phyloP scores from a whole-genome alignment of 2,113 vertebrate genomes.

The Mobula hypostoma region DNA sequence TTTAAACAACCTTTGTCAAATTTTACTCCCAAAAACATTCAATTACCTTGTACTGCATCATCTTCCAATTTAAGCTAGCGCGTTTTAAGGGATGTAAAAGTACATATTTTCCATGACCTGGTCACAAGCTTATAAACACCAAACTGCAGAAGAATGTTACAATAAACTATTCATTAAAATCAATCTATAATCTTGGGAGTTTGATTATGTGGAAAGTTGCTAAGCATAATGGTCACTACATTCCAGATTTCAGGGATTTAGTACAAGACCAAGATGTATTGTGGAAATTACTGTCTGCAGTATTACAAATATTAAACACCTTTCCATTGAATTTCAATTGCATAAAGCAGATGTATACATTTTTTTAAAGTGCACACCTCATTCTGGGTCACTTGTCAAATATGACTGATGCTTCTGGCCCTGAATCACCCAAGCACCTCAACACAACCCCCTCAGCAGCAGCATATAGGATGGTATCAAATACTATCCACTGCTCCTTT shows the following conservation, averaged over 20 bases:
- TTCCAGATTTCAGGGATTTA: not conserved
- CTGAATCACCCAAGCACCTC: no score
- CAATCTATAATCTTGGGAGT: not conserved
- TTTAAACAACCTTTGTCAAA: not conserved
- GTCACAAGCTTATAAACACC: not conserved
- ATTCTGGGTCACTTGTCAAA: no score
- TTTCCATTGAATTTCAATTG: no score
- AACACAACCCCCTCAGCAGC: no score
- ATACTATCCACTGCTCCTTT: no score
- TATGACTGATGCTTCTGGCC: no score
- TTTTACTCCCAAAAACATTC: not conserved
- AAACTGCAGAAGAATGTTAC: not conserved
- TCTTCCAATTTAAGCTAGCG: not conserved
- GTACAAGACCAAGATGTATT: no score
- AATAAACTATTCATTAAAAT: not conserved
- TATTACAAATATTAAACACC: not conserved
- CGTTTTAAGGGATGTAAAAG: not conserved
- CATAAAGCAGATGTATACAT: no score
- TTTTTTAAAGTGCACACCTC: no score
- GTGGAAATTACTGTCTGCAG: no score
- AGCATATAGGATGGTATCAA: no score
- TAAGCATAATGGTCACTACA: not conserved
- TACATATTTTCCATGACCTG: not conserved
- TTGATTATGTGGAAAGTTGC: not conserved
- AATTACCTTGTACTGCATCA: not conserved